phyloP scores from a whole-genome alignment of 2,888 invertebrate species.

The Hololepta plana region DNA sequence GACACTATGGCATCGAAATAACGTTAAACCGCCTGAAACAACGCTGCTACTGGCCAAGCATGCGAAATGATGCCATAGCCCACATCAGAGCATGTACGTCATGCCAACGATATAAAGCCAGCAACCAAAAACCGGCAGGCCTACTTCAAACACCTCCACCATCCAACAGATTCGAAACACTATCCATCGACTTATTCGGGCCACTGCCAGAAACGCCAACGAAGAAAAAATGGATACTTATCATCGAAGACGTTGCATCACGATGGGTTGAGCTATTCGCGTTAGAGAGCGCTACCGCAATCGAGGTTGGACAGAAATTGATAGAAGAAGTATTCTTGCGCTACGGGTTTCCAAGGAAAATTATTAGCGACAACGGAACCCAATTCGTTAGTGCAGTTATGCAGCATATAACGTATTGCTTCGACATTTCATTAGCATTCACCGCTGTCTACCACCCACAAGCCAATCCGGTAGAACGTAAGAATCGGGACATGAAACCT shows the following conservation, averaged over 20 bases:
- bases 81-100: slow-evolving; percentile 12
- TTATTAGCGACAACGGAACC: slow-evolving; percentile 19
- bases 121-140: slow-evolving; percentile 15
- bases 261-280: slow-evolving; percentile 2
- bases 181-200: slow-evolving; percentile 2
- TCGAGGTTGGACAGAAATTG: slow-evolving; percentile 9
- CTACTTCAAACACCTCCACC: slow-evolving; percentile 13
- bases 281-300: slow-evolving; percentile 1
- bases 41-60: slow-evolving; percentile 11
- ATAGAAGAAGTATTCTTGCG: slow-evolving; percentile 14
- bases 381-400: slow-evolving; percentile 19
- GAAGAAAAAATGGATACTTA: slow-evolving; percentile 11
- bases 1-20: slow-evolving; percentile 11
- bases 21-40: slow-evolving; percentile 8
- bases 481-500: slow-evolving; percentile 16
- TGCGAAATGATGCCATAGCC: slow-evolving; percentile 10
- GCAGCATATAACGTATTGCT: slow-evolving; percentile 14
- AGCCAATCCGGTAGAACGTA: slow-evolving; percentile 18
- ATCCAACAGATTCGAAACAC: slow-evolving; percentile 1
- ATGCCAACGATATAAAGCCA: slow-evolving; percentile 15
- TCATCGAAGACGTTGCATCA: slow-evolving; percentile 14
- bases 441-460: slow-evolving; percentile 19
- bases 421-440: slow-evolving; percentile 6
- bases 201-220: slow-evolving; percentile 8
- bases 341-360: slow-evolving; percentile 16